These are phyloP conservation scores for Punctoribates punctum DNA, from an alignment of 2,888 invertebrate genomes.

Conservation along the genomic window DNA sequence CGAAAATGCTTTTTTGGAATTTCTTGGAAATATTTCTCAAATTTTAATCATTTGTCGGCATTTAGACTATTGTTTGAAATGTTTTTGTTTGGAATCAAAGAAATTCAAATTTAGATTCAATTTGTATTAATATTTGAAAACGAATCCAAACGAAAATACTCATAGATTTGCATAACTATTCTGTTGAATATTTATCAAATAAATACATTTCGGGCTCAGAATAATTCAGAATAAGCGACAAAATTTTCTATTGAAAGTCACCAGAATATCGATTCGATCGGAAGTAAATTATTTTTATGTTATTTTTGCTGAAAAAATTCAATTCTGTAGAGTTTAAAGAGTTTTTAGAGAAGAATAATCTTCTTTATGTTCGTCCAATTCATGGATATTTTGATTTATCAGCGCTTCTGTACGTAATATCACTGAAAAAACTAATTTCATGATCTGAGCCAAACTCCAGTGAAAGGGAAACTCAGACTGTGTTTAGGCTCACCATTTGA, in stretches of 20 bases:
- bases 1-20: neutral
- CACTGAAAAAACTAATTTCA: neutral
- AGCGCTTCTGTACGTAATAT: neutral
- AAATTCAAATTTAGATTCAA: no score
- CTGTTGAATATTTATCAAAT: neutral
- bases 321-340: no score
- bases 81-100: no score
- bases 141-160: neutral
- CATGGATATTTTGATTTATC: neutral
- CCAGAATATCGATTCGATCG: neutral
- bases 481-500: constrained; percentile 1
- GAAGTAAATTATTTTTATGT: neutral
- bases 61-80: no score
- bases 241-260: no score
- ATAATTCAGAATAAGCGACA: no score
- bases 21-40: neutral
- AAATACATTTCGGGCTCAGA: no score
- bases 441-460: neutral
- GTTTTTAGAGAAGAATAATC: no score
- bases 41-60: no score
- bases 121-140: neutral
- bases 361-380: neutral
- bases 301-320: neutral
- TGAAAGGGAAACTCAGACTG: neutral
- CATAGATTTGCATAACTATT: constrained; percentile 5